Base-by-base conservation (phyloP, 1,140 invertebrate genomes). In the Venturia canescens region DNA sequence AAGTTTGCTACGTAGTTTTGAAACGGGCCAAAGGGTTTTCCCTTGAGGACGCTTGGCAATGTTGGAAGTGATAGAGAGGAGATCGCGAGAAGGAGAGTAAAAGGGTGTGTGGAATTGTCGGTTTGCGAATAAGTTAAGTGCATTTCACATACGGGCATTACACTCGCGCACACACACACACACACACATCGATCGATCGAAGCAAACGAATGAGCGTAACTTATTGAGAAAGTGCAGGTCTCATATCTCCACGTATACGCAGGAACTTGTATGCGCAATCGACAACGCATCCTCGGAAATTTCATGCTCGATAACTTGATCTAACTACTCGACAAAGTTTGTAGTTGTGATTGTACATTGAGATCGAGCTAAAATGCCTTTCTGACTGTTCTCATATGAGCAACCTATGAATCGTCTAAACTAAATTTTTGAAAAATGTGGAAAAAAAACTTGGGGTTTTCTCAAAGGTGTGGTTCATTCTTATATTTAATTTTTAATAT, bases 41-140 rank as follows among this genome's bases (percentile, higher is more conserved):
- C 31, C 66, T 69, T 29, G 66, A 69, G 66, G 29, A 69, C 66
- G 66, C 66, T 80, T 80, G 3, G 71, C 23, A 44, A 57, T 44
- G 75, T 83, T 67, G 80, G 44, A 50, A 23, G 67, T 34, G 78
- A 79, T 76, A 78, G 67, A 27, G 63, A 27, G 72, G 63, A 27
- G 72, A 71, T 23, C 26, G 50, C 57, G n/a, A 63, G 75, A 1
- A 63, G 75, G 5, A 31, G 29, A n/a, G 66, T 23, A 31, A 15
- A 27, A 69, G 29, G 29, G 21, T 69, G 66, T 31, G 66, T 69
- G 66, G 29, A 69, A 69, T 69, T 69, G 66, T 69, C 29, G 66
- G 27, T 69, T 69, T 69, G 66, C n/a, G 16, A 15, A 18, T 26
- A 23, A 66, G 21, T n/a, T 29, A 66, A 66, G 60, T 66, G 60